Base-by-base conservation (phyloP, 2,888 invertebrate species). In the Ptilodon capucinus region DNA sequence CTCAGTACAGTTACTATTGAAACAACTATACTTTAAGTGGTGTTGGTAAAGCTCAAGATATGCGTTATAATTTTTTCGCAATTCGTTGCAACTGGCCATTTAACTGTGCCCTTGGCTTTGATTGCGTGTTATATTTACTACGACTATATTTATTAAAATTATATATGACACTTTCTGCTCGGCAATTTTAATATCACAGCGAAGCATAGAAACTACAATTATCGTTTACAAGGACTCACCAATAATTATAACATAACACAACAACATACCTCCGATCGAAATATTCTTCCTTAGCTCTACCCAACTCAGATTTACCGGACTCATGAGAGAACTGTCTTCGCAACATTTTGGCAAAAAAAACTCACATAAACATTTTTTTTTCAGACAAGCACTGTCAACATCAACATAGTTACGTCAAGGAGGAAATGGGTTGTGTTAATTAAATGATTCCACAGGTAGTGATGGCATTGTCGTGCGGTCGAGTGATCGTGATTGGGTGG, bases 291-390 rank as follows among this genome's bases (percentile, higher is more conserved):
- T 69, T 74, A n/a, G 86, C 87, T 39, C 74, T 79, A 53, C 69
- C 73, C 30, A 89, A 78, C 54, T 83, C 89, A 3, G 86, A 74
- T 64, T 81, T 88, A 14, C 89, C 91, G 13, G 91, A 87, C 57
- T 91, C 91, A 44, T 88, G 87, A 21, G 91, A 91, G 62, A 82
- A 88, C 58, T 91, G 91, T 44, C 91, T 72, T 40, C 87, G 77
- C 65, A 90, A 76, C 84, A 85, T 72, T 57, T 68, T 73, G 41
- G 6, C 11, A 17, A 9, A 7, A 14, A 13, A 32, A 14, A 35
- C 19, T 38, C 11, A 38, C 18, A 18, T 2, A 35, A 19, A 5
- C 17, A 36, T 2, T 19, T 19, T 16, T 38, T 19, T 19, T 36
- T 21, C 21, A 39, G 9, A 17, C 14, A 21, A 2, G 8, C 36